Conservation (phyloP, 2,888 invertebrate genomes). For the Nebria brevicollis region DNA sequence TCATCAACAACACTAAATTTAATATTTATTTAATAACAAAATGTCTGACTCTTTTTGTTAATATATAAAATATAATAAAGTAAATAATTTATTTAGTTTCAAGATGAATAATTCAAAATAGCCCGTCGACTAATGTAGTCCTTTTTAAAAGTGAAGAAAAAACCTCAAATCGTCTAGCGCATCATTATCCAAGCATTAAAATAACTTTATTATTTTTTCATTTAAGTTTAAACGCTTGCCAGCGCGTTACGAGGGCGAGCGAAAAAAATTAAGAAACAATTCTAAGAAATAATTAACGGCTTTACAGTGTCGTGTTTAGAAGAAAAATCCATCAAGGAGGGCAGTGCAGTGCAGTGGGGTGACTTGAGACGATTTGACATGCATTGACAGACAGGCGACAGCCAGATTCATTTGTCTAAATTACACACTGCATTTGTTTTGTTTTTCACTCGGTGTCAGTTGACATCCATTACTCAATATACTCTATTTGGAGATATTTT, state of each 20-base stretch:
- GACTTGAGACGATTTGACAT: conserved; percentile 25
- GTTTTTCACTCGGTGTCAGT: conserved; percentile 18
- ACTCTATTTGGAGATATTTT: background rate
- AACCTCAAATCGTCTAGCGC: background rate
- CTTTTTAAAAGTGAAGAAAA: background rate
- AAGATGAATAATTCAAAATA: background rate
- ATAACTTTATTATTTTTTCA: conserved; percentile 1
- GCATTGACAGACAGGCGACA: conserved; percentile 45
- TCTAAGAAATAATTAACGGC: background rate
- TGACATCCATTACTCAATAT: background rate
- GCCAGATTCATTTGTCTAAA: conserved; percentile 45
- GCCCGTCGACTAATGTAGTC: background rate
- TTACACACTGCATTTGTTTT: conserved; percentile 44
- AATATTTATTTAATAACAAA: too few relatives aligned
- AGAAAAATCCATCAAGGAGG: background rate
- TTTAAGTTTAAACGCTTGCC: background rate
- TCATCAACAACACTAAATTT: too few relatives aligned
- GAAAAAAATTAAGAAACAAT: background rate
- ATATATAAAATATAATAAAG: too few relatives aligned
- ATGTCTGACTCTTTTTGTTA: too few relatives aligned
- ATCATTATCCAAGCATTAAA: background rate
- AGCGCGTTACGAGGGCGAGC: background rate
- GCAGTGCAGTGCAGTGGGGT: background rate
- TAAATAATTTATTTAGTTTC: too few relatives aligned
- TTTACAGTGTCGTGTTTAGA: background rate